Percentiles rank a stretch among this genome's conserved stretches.
Evolutionary conservation across 1,140 invertebrate genomes (phyloP).

Genomic region (Lordiphosa mommai): DNA sequence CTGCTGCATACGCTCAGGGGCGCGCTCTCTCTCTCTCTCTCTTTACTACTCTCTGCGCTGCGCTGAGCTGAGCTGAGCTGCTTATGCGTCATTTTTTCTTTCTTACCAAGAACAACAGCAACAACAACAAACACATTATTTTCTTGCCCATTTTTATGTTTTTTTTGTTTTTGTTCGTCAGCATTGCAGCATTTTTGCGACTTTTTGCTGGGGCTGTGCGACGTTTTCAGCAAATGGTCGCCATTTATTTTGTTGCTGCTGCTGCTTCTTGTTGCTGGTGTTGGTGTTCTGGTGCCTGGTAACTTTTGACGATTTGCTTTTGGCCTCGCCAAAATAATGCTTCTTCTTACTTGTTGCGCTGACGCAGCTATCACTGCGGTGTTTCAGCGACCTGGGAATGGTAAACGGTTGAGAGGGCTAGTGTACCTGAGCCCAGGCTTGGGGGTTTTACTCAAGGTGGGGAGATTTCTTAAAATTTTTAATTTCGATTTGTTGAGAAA

Average conservation of each 20-base stretch:
- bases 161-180: conserved; percentile 39
- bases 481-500: too few species aligned
- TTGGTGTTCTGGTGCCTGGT: conserved; percentile 29
- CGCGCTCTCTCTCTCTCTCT: conserved; percentile 5
- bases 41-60: conserved; percentile 4
- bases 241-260: conserved; percentile 37
- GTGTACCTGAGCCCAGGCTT: too few species aligned
- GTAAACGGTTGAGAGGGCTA: not conserved
- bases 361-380: conserved; percentile 44
- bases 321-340: conserved; percentile 28
- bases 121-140: conserved; percentile 45
- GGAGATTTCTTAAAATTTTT: too few species aligned
- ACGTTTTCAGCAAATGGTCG: conserved; percentile 42
- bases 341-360: conserved; percentile 70
- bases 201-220: conserved; percentile 20
- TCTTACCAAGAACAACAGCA: conserved; percentile 39
- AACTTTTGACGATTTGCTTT: conserved; percentile 21
- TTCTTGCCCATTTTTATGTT: conserved; percentile 40
- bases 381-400: conserved; percentile 16
- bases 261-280: conserved; percentile 12
- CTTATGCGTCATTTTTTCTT: conserved; percentile 54
- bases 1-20: conserved; percentile 45
- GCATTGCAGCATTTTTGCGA: conserved; percentile 68
- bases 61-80: conserved; percentile 23
- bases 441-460: too few species aligned